Conservation (phyloP, 2,888 invertebrate species). For the Caenorhabditis wallacei region DNA sequence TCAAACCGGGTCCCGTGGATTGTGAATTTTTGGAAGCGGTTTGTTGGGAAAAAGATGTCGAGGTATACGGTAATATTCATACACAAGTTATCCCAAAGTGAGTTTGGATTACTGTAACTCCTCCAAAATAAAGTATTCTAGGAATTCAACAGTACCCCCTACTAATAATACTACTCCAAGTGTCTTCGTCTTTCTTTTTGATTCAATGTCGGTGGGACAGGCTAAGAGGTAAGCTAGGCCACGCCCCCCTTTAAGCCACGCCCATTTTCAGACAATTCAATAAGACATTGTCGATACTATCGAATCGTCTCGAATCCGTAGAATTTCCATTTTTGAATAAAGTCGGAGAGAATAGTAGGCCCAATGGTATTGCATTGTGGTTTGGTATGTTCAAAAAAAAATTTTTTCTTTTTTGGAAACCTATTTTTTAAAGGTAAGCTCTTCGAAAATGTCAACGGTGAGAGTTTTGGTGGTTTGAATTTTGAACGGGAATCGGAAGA, state of each 20-base stretch:
- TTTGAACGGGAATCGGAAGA: constrained; percentile 24
- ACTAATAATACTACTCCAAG: constrained; percentile 15
- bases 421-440: constrained; percentile 61
- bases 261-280: neutral
- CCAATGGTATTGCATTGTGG: constrained; percentile 68
- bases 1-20: constrained; percentile 1
- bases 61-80: constrained; percentile 22
- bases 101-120: neutral
- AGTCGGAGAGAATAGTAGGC: constrained; percentile 69
- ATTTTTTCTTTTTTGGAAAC: too few species aligned
- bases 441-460: constrained; percentile 33
- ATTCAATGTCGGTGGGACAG: constrained; percentile 5
- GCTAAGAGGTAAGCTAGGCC: constrained; percentile 25
- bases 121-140: neutral
- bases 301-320: constrained; percentile 53
- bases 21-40: constrained; percentile 41
- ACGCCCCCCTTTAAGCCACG: neutral
- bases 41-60: neutral
- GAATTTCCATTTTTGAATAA: constrained; percentile 71
- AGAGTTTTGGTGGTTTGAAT: constrained; percentile 20
- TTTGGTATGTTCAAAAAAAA: constrained; percentile 30
- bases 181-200: constrained; percentile 37
- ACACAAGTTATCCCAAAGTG: constrained; percentile 30
- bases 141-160: constrained; percentile 1
- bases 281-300: constrained; percentile 22